These are phyloP conservation scores for Argyrosomus japonicus DNA, from an alignment of 2,113 vertebrate genomes.

Conservation along the genomic window DNA sequence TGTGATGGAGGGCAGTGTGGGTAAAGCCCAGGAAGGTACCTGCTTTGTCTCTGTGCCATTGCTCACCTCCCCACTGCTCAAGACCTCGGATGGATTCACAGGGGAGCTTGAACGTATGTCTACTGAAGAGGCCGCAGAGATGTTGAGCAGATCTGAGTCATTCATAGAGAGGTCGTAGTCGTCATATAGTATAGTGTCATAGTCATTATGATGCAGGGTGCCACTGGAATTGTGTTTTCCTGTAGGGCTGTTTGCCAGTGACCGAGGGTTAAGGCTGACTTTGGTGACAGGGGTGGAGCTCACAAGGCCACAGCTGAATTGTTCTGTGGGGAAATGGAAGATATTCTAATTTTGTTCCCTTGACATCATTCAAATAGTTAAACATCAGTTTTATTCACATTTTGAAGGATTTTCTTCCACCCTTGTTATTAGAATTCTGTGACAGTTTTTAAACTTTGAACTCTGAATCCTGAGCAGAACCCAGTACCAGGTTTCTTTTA, in stretches of 20 bases:
- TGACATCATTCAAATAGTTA: background rate
- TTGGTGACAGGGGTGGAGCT: conserved; percentile 2
- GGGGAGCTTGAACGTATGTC: background rate
- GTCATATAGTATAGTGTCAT: conserved; percentile 17
- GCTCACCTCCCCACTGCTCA: background rate
- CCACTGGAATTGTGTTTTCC: background rate
- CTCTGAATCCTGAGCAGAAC: no score
- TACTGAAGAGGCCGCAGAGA: background rate
- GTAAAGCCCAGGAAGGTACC: conserved; percentile 37
- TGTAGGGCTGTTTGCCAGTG: background rate
- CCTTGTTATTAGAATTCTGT: no score
- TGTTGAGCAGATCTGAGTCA: background rate
- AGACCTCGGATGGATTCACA: conserved; percentile 9
- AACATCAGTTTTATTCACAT: background rate
- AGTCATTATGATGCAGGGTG: background rate
- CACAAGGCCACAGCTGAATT: conserved; percentile 78
- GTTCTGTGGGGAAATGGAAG: conserved; percentile 52
- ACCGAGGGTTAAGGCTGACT: background rate
- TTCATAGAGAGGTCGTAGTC: background rate
- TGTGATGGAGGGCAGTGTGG: conserved; percentile 56
- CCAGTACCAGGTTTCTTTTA: no score
- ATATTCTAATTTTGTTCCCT: background rate
- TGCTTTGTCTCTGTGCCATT: background rate
- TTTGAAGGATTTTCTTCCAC: no score
- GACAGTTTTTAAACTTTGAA: no score